Conservation (phyloP, 2,797 vertebrate species). For the Sparus aurata region DNA sequence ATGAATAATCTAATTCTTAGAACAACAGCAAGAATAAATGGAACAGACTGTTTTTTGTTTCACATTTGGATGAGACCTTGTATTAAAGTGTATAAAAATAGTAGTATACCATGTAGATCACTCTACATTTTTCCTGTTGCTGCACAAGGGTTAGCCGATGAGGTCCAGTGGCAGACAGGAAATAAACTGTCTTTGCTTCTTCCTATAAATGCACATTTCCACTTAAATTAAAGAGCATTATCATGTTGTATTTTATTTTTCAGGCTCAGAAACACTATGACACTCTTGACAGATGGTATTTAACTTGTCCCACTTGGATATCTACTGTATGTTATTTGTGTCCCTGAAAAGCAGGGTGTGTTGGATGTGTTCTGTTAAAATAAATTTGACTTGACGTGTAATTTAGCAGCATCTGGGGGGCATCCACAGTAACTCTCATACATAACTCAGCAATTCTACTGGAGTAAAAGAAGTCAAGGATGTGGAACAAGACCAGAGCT, state of each 20-base stretch:
- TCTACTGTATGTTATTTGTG: slow-evolving; percentile 38
- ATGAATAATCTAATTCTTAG: no score
- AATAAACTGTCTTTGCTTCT: background rate
- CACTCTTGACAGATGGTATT: slow-evolving; percentile 24
- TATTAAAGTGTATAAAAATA: background rate
- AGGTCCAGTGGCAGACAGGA: slow-evolving; percentile 9
- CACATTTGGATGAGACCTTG: background rate
- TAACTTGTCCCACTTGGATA: slow-evolving; percentile 28
- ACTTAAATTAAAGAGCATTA: slow-evolving; percentile 33
- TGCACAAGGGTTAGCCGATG: background rate
- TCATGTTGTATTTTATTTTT: slow-evolving; percentile 15
- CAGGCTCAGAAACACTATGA: slow-evolving; percentile 16
- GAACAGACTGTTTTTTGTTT: background rate
- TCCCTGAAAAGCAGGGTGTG: slow-evolving; percentile 8
- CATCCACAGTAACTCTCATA: slow-evolving; percentile 24
- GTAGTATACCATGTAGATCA: background rate
- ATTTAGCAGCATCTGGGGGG: slow-evolving; percentile 19
- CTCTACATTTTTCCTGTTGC: background rate
- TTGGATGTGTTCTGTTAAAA: slow-evolving; percentile 19
- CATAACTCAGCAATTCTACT: slow-evolving; percentile 29
- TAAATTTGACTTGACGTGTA: slow-evolving; percentile 36
- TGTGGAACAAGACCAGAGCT: slow-evolving; percentile 40
- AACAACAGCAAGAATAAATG: background rate
- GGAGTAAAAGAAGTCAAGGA: slow-evolving; percentile 18
- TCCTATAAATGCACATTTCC: slow-evolving; percentile 14